Evolutionary conservation across 1,140 invertebrate genomes (phyloP), one percentile per base, ranked within the genome.

Genomic region (Apis laboriosa): DNA sequence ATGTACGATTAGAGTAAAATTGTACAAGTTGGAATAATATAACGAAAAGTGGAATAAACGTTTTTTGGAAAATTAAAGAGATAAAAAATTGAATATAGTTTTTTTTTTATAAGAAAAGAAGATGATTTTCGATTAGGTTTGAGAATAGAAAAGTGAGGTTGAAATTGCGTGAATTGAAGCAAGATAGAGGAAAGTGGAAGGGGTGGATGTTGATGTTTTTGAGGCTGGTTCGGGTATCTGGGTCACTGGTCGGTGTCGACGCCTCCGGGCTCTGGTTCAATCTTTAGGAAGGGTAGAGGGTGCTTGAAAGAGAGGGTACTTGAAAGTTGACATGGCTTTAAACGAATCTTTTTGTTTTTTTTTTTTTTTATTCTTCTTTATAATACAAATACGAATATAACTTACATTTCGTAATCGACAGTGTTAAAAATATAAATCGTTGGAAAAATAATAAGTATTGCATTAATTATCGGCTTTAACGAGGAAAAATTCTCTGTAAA

Each of bases 221-320:
- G 15, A 67, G 68, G 49, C 13, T 43, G 63, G 9, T 43, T 51
- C 17, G 34, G 17, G 60, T 19, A 82, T 82, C 21, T 82, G 74
- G 80, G 80, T 82, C 80, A 82, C 56, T 55, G 80, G 73, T 82
- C 68, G 34, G 13, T 63, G 34, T 71, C n/a, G 21, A 12, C 49
- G 77, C 56, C 51, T 55, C 34, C 63, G 34, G 55, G 51, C 53
- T 34, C 63, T n/a, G 53, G 13, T 63, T 28, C 66, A 21, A 60
- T 55, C 56, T 66, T 61, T 19, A 24, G 34, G 49, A 8, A 73
- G 53, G 70, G 24, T 28, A 53, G 70, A 21, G 53, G 28, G 28
- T 56, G 17, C 43, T 21, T 21, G 28, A 43, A 43, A 43, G 34
- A 43, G 34, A 43, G 19, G 19, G 11, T 9, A 15, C 21, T 68